Base-by-base conservation (phyloP, 2,797 vertebrate genomes). In the Acanthiza pusilla region DNA sequence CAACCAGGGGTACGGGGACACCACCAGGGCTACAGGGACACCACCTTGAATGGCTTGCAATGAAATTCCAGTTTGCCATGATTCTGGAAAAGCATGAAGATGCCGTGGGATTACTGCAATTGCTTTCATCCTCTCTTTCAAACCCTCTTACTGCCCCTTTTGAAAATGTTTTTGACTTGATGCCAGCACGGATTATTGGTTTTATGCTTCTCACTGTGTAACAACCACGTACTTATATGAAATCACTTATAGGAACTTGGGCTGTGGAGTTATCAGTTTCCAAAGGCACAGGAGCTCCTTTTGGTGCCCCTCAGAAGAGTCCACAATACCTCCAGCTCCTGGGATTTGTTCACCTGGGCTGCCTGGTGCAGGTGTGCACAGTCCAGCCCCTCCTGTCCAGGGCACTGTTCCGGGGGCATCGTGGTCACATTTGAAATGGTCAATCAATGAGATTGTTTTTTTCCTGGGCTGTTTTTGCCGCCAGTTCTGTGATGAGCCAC, bases 161-260 rank as follows among this genome's bases (percentile, higher is more conserved):
- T 14, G 42, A 68, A 91, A 79, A 32, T 12, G 11, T 19, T 61
- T 63, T 83, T 70, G 30, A n/a, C 48, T 67, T 18, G 9, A 10
- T 1, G 51, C 47, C 66, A 83, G 47, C 75, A 63, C 42, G 61
- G 55, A 42, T 84, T 10, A 38, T 30, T 40, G 16, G 42, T 6
- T 67, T 70, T 51, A 6, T 51, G 8, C 18, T 88, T 50, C 53
- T 79, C 54, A 14, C 34, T 71, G 45, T 62, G 23, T n/a, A 70
- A 61, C 57, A 81, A 50, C 30, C 29, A 30, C 0, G 0, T 16
- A 19, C 27, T 51, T 43, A 20, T 0, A 43, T 47, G 29, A 57
- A 75, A 50, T 65, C 5, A 10, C 51, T 45, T 50, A 26, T 0
- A 67, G 50, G 34, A 62, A 23, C 21, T 80, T 10, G 0, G 19